phyloP scores from a whole-genome alignment of 2,113 vertebrate genomes.

The Gallinago jamesoni region DNA sequence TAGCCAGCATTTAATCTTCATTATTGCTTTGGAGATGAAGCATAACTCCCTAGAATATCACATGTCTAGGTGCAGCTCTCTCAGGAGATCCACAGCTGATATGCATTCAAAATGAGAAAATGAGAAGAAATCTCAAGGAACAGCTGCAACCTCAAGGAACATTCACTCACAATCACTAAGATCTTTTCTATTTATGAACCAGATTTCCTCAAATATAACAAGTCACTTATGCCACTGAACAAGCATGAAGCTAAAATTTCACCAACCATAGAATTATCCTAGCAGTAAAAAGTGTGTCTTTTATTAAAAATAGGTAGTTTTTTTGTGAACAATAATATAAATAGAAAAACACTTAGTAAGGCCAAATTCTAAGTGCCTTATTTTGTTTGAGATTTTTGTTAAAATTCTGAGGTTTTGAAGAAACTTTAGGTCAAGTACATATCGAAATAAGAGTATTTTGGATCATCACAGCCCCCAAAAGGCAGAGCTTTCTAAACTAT shows the following conservation, averaged over 20 bases:
- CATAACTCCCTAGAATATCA: background rate
- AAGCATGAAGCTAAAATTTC: background rate
- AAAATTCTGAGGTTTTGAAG: background rate
- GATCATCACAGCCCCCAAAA: background rate
- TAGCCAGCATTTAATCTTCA: background rate
- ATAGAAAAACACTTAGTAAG: background rate
- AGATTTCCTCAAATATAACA: background rate
- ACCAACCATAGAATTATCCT: background rate
- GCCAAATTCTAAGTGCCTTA: background rate
- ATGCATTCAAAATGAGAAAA: background rate
- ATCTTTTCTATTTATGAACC: slow-evolving; percentile 1
- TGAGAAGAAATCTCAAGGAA: background rate
- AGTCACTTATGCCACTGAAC: background rate
- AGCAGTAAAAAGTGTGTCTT: background rate
- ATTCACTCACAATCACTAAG: background rate
- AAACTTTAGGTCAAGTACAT: background rate
- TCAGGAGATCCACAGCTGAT: background rate
- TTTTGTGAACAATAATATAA: background rate
- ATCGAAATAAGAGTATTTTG: background rate
- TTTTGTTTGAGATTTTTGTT: background rate
- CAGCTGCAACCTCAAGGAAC: background rate
- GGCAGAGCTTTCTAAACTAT: background rate
- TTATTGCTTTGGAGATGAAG: background rate
- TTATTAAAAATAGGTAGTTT: background rate
- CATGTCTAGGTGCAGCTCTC: background rate